Base-by-base conservation (phyloP, 1,140 invertebrate genomes). In the Drosophila navojoa region DNA sequence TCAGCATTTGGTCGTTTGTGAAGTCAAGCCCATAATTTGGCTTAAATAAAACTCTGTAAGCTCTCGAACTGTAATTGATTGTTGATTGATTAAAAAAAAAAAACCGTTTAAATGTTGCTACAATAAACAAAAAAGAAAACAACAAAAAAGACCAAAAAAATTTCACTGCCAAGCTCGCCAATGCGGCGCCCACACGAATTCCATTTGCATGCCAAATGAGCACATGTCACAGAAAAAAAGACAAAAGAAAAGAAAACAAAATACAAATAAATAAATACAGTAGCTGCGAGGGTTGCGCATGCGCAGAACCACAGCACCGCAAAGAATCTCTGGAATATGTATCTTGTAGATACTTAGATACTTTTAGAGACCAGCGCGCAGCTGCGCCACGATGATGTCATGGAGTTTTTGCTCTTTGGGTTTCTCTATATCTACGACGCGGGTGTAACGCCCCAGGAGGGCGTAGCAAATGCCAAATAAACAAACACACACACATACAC, bases 321-420 rank as follows among this genome's bases (percentile, higher is more conserved):
- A 63, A 57, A 44, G 69, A 74, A 55, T 38, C 38, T 16, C 22
- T 25, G 27, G 42, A 27, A 32, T 49, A 53, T 64, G 68, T 73
- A 73, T 68, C 55, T 73, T 42, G 13, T 50, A 69, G 64, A 68
- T 73, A 69, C 57, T 69, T 72, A 55, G 66, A 74, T 74, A 69
- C 40, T 38, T 38, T 38, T 38, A 11, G 35, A 69, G 44, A 60
- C 52, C 6, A 79, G 49, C 38, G 60, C 73, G 73, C 79, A 75
- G 79, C 79, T 79, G 77, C 42, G 79, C 79, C 72, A 73, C 32
- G 81, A 77, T 86, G 81, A 86, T 86, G 81, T 86, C 81, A 86
- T 82, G 61, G 50, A 68, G 59, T 64, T 44, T 29, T 49, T 10
- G 47, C 44, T 57, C 55, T 74, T 70, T 35, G 29, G 10, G 45